Conservation (phyloP, 2,797 vertebrate genomes). For the Oryzias dopingdopingensis region DNA sequence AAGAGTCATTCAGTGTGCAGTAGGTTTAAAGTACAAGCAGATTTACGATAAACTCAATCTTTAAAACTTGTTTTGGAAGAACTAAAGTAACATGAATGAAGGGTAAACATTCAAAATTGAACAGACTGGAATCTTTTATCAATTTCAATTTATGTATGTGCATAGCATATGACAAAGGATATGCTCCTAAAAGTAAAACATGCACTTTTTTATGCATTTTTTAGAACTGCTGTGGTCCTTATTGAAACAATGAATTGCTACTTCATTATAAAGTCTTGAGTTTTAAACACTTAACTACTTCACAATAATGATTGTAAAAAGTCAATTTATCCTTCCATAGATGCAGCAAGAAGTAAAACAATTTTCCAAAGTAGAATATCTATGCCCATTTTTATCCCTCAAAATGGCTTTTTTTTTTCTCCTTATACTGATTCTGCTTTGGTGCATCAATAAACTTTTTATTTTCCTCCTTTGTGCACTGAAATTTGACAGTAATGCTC, state of each 20-base stretch:
- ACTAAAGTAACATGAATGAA: too few species aligned
- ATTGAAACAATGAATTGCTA: constrained; percentile 22
- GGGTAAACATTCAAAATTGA: too few species aligned
- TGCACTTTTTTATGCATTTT: too few species aligned
- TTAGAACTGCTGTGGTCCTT: too few species aligned
- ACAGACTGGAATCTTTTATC: too few species aligned
- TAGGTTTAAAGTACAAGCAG: too few species aligned
- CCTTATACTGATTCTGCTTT: neutral
- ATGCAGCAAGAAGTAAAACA: constrained; percentile 4
- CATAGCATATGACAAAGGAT: too few species aligned
- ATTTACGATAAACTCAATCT: too few species aligned
- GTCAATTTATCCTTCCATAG: neutral
- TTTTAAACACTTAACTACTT: constrained; percentile 8
- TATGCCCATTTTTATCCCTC: neutral
- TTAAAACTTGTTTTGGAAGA: too few species aligned
- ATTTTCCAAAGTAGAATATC: neutral
- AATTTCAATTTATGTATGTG: too few species aligned
- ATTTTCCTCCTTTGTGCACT: constrained; percentile 22
- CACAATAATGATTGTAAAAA: constrained; percentile 20
- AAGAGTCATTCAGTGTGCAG: too few species aligned
- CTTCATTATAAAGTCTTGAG: constrained; percentile 24
- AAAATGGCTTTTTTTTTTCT: constrained; percentile 4
- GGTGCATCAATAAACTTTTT: constrained; percentile 12
- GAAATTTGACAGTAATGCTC: constrained; percentile 14
- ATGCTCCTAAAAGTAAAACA: too few species aligned